Evolutionary conservation across 2,797 vertebrate species (phyloP).

Genomic region (Octomys mimax): DNA sequence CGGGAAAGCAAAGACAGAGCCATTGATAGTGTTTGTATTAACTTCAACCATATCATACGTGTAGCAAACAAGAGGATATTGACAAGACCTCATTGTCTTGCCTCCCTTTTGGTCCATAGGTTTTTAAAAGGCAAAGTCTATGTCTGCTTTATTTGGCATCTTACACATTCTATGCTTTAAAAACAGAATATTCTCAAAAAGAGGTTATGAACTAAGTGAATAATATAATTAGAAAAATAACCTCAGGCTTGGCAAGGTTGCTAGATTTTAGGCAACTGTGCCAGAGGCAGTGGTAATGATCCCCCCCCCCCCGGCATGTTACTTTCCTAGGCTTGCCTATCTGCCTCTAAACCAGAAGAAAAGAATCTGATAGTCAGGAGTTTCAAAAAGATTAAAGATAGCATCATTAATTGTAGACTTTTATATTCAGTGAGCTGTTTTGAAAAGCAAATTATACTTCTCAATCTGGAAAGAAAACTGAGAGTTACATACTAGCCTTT

Average conservation of each 20-base stretch:
- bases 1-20: constrained; percentile 45
- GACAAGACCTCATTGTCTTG: neutral
- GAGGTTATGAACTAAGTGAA: neutral
- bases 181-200: neutral
- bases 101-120: neutral
- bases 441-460: neutral
- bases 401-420: constrained; percentile 29
- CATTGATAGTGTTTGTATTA: neutral
- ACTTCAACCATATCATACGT: neutral
- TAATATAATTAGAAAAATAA: neutral
- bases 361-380: neutral
- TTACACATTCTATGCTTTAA: neutral
- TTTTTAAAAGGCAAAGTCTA: neutral
- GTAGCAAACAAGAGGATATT: neutral
- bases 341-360: neutral
- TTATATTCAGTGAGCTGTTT: neutral
- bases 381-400: neutral
- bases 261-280: neutral
- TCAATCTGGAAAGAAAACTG: constrained; percentile 21
- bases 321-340: neutral
- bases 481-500: neutral
- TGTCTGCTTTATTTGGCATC: neutral
- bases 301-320: too few species aligned
- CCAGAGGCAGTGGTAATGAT: neutral
- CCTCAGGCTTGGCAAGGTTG: neutral